Evolutionary conservation across 2,888 invertebrate genomes (phyloP).

Genomic region (Athalia rosae): DNA sequence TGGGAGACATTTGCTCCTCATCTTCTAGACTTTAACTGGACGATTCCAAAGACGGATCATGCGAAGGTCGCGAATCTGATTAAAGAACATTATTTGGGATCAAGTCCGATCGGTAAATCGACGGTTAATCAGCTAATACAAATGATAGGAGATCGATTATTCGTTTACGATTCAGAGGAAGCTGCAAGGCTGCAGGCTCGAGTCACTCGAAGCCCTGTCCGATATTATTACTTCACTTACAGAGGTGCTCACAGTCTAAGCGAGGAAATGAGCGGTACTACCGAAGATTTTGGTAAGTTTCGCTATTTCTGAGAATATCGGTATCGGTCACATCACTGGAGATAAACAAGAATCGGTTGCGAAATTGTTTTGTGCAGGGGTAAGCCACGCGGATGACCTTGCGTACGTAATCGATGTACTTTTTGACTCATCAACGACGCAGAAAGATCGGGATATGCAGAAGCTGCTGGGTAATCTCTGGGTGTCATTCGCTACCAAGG

Average conservation of each 20-base stretch:
- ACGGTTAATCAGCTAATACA: constrained; percentile 65
- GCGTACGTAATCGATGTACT: constrained; percentile 74
- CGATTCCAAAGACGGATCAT: constrained; percentile 57
- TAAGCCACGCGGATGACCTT: constrained; percentile 80
- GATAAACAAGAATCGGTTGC: neutral
- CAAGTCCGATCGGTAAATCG: constrained; percentile 73
- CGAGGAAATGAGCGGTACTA: constrained; percentile 75
- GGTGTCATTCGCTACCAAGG: constrained; percentile 77
- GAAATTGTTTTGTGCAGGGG: constrained; percentile 74
- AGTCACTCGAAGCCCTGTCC: constrained; percentile 77
- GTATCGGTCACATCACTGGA: neutral
- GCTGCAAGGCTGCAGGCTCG: constrained; percentile 78
- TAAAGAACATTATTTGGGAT: constrained; percentile 76
- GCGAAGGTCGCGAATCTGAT: constrained; percentile 75
- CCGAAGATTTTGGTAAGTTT: constrained; percentile 77
- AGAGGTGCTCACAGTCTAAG: constrained; percentile 78
- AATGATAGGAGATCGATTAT: constrained; percentile 81
- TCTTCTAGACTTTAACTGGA: constrained; percentile 30
- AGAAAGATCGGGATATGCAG: constrained; percentile 76
- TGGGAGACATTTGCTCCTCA: constrained; percentile 23
- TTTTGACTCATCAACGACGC: constrained; percentile 67
- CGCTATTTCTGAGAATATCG: neutral
- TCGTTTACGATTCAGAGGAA: constrained; percentile 77
- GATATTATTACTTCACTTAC: constrained; percentile 80
- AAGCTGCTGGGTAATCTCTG: constrained; percentile 76